These are phyloP conservation scores for Microctenopoma lineatum DNA, from an alignment of 2,797 vertebrate genomes.

Conservation along the genomic window DNA sequence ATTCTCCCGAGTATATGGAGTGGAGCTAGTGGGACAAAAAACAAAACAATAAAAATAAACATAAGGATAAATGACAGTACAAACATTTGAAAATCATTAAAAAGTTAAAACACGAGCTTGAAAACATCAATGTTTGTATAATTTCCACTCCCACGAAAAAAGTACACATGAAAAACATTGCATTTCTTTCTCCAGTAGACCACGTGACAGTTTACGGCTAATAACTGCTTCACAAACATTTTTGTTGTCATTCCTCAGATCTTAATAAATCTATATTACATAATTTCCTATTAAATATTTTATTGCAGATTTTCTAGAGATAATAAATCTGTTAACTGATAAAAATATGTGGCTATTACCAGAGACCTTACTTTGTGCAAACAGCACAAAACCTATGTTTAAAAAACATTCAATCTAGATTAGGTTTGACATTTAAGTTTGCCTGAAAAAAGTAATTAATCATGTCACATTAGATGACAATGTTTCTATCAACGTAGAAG, in stretches of 20 bases:
- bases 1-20: constrained; percentile 85
- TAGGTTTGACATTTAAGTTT: too few species aligned
- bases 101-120: background rate
- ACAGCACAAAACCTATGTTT: too few species aligned
- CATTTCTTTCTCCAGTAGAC: background rate
- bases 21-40: constrained; percentile 83
- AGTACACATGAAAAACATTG: too few species aligned
- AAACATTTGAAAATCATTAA: background rate
- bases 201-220: constrained; percentile 19
- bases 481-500: too few species aligned
- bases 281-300: too few species aligned
- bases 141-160: background rate
- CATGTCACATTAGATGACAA: too few species aligned
- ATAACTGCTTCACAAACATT: constrained; percentile 1
- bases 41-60: background rate
- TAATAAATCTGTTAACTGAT: too few species aligned
- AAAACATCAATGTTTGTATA: background rate
- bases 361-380: too few species aligned
- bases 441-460: too few species aligned
- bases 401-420: too few species aligned
- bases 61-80: background rate
- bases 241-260: background rate
- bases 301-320: too few species aligned
- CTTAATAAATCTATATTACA: background rate
- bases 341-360: too few species aligned